Evolutionary conservation across 2,888 invertebrate species (phyloP).

Genomic region (Andrena praecox): DNA sequence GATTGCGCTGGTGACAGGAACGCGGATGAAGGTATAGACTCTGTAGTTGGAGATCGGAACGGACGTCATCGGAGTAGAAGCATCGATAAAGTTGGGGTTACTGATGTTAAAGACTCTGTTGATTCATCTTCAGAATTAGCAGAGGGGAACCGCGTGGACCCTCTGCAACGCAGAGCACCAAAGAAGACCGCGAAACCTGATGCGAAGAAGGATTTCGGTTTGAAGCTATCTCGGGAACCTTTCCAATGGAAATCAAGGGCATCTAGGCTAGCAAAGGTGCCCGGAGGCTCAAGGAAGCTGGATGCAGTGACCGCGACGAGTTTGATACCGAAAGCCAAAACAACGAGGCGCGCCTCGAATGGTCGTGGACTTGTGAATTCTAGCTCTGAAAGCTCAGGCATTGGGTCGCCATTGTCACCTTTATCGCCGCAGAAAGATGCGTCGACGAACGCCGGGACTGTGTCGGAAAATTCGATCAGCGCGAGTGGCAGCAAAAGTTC

Average conservation of each 20-base stretch:
- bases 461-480: conserved; percentile 52
- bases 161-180: too few species aligned
- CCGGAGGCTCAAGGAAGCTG: conserved; percentile 3
- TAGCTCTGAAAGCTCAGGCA: conserved; percentile 81
- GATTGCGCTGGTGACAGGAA: too few species aligned
- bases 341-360: conserved; percentile 33
- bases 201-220: conserved; percentile 69
- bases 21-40: background rate
- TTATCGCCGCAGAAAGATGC: conserved; percentile 75
- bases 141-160: background rate
- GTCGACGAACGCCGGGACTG: conserved; percentile 31
- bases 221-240: conserved; percentile 69
- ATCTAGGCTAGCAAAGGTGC: conserved; percentile 38
- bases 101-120: background rate
- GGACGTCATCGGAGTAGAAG: background rate
- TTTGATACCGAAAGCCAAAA: conserved; percentile 74
- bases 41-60: too few species aligned
- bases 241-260: conserved; percentile 61
- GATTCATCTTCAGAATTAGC: background rate
- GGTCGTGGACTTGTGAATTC: conserved; percentile 76
- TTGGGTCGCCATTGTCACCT: conserved; percentile 80
- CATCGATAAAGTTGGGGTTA: background rate
- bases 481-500: conserved; percentile 78
- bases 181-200: conserved; percentile 51
- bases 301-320: conserved; percentile 50